Base-by-base conservation (phyloP, 2,888 invertebrate genomes). In the Digitonthophagus gazella region DNA sequence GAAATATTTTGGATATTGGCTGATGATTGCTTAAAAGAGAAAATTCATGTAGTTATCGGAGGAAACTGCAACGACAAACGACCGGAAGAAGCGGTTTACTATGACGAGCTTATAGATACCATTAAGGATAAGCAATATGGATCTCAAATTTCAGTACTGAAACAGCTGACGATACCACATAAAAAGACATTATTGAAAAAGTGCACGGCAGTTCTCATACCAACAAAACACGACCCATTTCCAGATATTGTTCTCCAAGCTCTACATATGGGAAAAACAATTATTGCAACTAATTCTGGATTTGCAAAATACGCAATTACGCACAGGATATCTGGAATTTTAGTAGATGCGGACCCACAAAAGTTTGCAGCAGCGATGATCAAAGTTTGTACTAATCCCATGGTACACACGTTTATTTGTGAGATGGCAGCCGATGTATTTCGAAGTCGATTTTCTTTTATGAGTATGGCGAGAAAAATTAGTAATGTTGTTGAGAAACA, bases 401-500 rank as follows among this genome's bases (percentile, higher is more conserved):
- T 79, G 67, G 72, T 81, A 67, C 78, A 78, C 66, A 73, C 75
- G 8, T 82, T 81, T 71, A 70, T 81, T 64, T 78, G 81, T 6
- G 79, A 81, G 66, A 80, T 81, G 79, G 79, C 80, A 0, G 75
- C 74, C 63, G 79, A 80, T 18, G 69, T 76, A 0, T 82, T 78
- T 65, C 70, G 75, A 2, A 77, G 77, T 61, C 73, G 76, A 6
- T 81, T 76, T 67, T 77, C 79, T 0, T 79, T 79, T 67, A 74
- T 76, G 0, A 76, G 74, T 20, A 78, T 81, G 65, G 74, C 78
- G n/a, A 71, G 74, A 63, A 77, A 76, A 67, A 69, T 78, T 14
- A 75, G 74, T 65, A 69, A 70, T 44, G 22, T 76, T 19, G 67
- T 75, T 4, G 18, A 58, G n/a, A 69, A 71, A 54, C 69, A 72